Evolutionary conservation across 1,140 invertebrate genomes (phyloP).

Genomic region (Drosophila gunungcola): DNA sequence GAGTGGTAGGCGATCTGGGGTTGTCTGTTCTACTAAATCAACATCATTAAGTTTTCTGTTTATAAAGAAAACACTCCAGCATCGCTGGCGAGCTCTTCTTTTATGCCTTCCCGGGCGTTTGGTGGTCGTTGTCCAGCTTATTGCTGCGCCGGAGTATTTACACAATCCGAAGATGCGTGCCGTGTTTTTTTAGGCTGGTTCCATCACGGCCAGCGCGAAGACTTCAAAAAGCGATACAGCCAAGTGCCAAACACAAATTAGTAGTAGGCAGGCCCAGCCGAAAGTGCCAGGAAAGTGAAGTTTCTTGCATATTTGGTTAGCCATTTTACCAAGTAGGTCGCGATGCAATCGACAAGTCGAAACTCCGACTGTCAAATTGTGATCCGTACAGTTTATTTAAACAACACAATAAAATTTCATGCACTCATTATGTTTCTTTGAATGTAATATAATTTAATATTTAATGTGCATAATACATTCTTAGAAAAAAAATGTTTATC

Average conservation of each 20-base stretch:
- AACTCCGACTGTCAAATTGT: not conserved
- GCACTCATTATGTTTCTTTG: too few species aligned
- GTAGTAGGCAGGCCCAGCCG: constrained; percentile 41
- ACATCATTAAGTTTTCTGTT: constrained; percentile 83
- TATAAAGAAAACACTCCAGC: constrained; percentile 82
- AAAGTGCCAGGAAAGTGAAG: constrained; percentile 46
- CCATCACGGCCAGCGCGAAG: constrained; percentile 25
- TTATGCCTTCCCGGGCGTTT: constrained; percentile 33
- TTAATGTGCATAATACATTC: too few species aligned
- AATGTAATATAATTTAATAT: too few species aligned
- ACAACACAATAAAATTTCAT: too few species aligned
- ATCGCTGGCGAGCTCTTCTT: constrained; percentile 61
- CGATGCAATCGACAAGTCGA: constrained; percentile 18
- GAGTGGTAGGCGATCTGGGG: constrained; percentile 22
- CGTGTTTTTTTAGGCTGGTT: constrained; percentile 68
- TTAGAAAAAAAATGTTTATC: too few species aligned
- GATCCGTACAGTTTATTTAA: too few species aligned
- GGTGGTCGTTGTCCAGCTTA: constrained; percentile 50
- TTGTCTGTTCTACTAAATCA: constrained; percentile 77
- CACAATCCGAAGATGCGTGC: constrained; percentile 65
- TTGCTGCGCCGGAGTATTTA: constrained; percentile 69
- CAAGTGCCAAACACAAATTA: constrained; percentile 71
- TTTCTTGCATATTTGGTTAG: constrained; percentile 64
- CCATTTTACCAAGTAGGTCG: constrained; percentile 52
- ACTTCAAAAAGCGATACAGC: constrained; percentile 58